phyloP scores from a whole-genome alignment of 2,888 invertebrate species.

The Alsophila aescularia region DNA sequence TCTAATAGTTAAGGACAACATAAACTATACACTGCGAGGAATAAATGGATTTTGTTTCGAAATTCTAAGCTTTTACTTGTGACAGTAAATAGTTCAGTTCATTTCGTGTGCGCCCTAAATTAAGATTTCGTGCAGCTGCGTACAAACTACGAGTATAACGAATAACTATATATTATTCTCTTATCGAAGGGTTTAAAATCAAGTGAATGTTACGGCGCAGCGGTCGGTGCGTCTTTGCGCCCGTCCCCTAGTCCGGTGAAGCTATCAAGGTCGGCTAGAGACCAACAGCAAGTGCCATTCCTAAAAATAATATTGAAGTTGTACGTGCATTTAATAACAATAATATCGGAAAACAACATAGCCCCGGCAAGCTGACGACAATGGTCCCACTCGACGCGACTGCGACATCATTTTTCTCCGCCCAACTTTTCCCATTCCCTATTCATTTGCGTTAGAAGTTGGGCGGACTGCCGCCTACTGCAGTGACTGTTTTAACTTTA shows the following conservation, averaged over 20 bases:
- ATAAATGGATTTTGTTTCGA: too few relatives aligned
- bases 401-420: conserved; percentile 82
- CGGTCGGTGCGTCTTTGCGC: too few relatives aligned
- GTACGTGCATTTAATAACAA: conserved; percentile 73
- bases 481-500: conserved; percentile 84
- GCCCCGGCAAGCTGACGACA: conserved; percentile 61
- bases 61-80: too few relatives aligned
- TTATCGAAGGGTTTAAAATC: too few relatives aligned
- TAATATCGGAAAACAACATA: conserved; percentile 68
- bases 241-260: too few relatives aligned
- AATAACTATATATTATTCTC: too few relatives aligned
- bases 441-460: conserved; percentile 85
- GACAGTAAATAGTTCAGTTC: background rate
- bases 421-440: conserved; percentile 83
- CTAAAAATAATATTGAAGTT: too few relatives aligned
- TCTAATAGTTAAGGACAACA: background rate
- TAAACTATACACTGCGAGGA: background rate
- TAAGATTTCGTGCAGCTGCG: too few relatives aligned
- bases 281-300: too few relatives aligned
- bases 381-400: conserved; percentile 62
- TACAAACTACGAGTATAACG: too few relatives aligned
- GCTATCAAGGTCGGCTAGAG: too few relatives aligned
- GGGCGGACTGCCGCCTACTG: conserved; percentile 75
- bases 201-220: too few relatives aligned
- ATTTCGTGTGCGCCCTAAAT: background rate